phyloP scores from a whole-genome alignment of 2,797 vertebrate genomes.

The Phrynocephalus guinanensis region DNA sequence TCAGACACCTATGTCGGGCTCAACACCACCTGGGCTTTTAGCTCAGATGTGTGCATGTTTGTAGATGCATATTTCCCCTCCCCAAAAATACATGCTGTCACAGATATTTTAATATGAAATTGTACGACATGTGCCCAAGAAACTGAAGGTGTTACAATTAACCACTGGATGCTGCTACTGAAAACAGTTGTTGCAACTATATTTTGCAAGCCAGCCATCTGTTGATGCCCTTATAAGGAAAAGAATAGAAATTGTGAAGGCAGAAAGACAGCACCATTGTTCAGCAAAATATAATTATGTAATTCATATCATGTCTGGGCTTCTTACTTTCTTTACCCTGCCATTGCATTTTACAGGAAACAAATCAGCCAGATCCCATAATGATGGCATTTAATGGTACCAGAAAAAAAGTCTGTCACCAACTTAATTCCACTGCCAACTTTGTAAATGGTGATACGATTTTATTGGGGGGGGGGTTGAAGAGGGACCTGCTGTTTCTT shows the following conservation, averaged over 20 bases:
- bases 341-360: conserved; percentile 50
- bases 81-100: neutral
- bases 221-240: conserved; percentile 40
- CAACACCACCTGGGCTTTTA: neutral
- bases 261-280: conserved; percentile 47
- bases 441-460: conserved; percentile 23
- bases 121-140: neutral
- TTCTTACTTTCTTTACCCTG: conserved; percentile 60
- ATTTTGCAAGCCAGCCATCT: conserved; percentile 38
- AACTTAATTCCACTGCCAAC: conserved; percentile 51
- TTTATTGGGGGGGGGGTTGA: neutral
- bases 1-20: neutral
- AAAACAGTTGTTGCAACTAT: conserved; percentile 44
- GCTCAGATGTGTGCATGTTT: neutral
- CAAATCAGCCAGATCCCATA: conserved; percentile 69
- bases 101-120: neutral
- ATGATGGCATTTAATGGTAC: conserved; percentile 64
- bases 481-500: neutral
- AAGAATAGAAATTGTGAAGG: conserved; percentile 12
- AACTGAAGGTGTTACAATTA: neutral
- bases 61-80: neutral
- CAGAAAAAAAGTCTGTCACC: conserved; percentile 42
- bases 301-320: conserved; percentile 45
- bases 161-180: conserved; percentile 29
- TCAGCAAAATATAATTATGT: conserved; percentile 13